Evolutionary conservation across 2,888 invertebrate species (phyloP), one percentile per base, ranked within the genome.

Genomic region (Chrysolina haemoptera): DNA sequence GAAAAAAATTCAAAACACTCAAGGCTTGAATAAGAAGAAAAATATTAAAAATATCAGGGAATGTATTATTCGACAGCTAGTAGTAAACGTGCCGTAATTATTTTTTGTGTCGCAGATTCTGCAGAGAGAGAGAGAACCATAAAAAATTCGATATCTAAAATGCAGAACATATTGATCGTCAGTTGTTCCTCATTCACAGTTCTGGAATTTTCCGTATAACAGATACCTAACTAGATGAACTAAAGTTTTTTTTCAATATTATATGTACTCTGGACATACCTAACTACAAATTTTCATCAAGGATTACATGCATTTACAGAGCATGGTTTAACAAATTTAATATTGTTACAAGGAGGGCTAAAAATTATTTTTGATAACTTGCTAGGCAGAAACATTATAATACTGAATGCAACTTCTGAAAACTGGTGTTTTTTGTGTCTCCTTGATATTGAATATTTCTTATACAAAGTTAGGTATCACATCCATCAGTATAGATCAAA

Each of bases 261-360:
- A 83, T 82, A 83, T 84, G 82, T 86, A 85, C 84, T 87, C 85
- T 87, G 85, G 87, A 87, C 86, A 87, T 86, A 85, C 82, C 87
- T 87, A 88, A 79, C 87, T 87, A 87, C 85, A 81, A 76, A 80
- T 83, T 82, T 81, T 80, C 80, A 80, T 78, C 76, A 84, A 85
- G 86, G 83, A 73, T 82, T 83, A 84, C 87, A 88, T 87, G 87
- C 87, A 86, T 86, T 81, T 88, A 87, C 86, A 87, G 84, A 85
- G 87, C 87, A 87, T 85, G 87, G 82, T 83, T 85, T 80, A 86
- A 86, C 86, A 86, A 67, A 67, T 48, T 67, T 40, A 22, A 35
- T 66, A 16, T 35, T 67, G 27, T 53, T 67, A 53, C 40, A 67
- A 67, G 41, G 67, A 35, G 67, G 55, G 35, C 20, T 43, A 53